phyloP scores from a whole-genome alignment of 2,113 vertebrate species.

The Chionis minor region DNA sequence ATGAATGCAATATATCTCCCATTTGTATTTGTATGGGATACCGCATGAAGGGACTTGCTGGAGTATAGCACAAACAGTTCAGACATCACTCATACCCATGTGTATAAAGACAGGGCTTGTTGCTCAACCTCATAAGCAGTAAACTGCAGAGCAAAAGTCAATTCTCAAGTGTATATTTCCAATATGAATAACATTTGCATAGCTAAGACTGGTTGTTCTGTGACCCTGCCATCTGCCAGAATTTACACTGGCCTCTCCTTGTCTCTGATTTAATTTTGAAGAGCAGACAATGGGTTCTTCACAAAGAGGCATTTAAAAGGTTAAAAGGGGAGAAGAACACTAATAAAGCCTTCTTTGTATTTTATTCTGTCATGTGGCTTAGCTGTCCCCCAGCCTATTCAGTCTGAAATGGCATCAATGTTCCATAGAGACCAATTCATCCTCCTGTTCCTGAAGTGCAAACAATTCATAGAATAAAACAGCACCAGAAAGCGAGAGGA shows the following conservation, averaged over 20 bases:
- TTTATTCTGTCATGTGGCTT: constrained; percentile 43
- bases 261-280: not conserved
- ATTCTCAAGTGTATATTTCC: not conserved
- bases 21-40: too few species aligned
- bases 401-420: constrained; percentile 37
- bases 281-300: not conserved
- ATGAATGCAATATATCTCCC: not conserved
- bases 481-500: not conserved
- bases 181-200: not conserved
- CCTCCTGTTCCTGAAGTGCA: constrained; percentile 43
- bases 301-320: constrained; percentile 20
- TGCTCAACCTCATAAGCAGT: not conserved
- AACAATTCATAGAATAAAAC: constrained; percentile 53
- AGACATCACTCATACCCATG: too few species aligned
- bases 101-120: not conserved
- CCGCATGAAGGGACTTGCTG: not conserved
- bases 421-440: constrained; percentile 45
- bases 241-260: not conserved
- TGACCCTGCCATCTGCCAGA: not conserved
- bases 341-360: constrained; percentile 45
- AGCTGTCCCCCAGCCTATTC: constrained; percentile 25
- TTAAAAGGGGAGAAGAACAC: constrained; percentile 15
- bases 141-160: not conserved
- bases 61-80: not conserved
- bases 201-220: not conserved